A percentile compares a stretch with the other conserved stretches of the same genome.
These are phyloP conservation scores for Apis mellifera DNA, from an alignment of 1,140 invertebrate genomes.

Conservation along the genomic window DNA sequence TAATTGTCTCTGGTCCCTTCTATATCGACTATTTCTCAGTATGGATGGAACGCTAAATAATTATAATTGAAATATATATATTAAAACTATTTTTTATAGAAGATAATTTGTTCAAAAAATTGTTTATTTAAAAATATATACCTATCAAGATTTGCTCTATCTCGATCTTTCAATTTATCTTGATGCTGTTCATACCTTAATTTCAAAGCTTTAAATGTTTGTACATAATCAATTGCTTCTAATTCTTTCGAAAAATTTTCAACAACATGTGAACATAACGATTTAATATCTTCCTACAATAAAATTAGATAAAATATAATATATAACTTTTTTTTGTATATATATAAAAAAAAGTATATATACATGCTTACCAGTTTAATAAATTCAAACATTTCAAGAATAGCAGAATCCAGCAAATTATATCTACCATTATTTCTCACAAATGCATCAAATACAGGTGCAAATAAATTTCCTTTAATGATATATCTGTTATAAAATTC, in stretches of 20 bases:
- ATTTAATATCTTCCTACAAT: constrained; percentile 95
- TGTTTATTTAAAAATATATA: constrained; percentile 69
- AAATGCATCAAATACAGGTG: constrained; percentile 98
- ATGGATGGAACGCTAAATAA: constrained; percentile 86
- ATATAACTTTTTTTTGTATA: neutral
- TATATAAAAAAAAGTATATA: neutral
- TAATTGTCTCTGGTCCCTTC: constrained; percentile 94
- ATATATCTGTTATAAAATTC: constrained; percentile 99
- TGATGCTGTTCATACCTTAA: constrained; percentile 96
- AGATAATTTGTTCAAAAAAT: neutral
- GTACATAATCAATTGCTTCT: constrained; percentile 97
- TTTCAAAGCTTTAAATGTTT: constrained; percentile 97
- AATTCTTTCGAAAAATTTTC: constrained; percentile 97
- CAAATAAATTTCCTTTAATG: constrained; percentile 96
- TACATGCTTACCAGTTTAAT: constrained; percentile 89
- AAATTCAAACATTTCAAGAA: constrained; percentile 99
- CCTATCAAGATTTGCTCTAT: constrained; percentile 88
- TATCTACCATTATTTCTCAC: constrained; percentile 98
- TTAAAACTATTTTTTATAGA: neutral
- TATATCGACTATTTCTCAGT: constrained; percentile 90
- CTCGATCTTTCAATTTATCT: constrained; percentile 93
- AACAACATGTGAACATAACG: constrained; percentile 96
- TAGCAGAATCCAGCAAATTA: constrained; percentile 99
- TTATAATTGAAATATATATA: constrained; percentile 17
- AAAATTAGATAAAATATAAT: constrained; percentile 29